These are phyloP conservation scores for Metacarcinus magister DNA, from an alignment of 2,888 invertebrate genomes.

Conservation along the genomic window DNA sequence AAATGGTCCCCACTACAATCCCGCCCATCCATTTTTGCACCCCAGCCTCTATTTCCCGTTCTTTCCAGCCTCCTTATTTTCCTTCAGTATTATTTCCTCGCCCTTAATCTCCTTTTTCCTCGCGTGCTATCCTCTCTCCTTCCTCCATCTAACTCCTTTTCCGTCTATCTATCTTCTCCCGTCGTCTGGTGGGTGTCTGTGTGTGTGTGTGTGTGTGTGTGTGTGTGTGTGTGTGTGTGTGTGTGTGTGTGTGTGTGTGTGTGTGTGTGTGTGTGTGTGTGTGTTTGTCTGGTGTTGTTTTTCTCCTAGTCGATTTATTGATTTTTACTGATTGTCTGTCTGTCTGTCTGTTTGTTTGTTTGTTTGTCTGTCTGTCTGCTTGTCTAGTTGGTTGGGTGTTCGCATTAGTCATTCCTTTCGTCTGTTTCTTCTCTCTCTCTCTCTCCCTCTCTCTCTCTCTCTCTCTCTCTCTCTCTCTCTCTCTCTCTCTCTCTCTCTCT, in stretches of 20 bases:
- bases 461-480: conserved; percentile 38
- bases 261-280: not conserved
- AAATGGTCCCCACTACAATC: not conserved
- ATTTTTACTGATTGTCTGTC: not conserved
- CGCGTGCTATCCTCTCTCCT: not conserved
- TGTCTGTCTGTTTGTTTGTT: not conserved
- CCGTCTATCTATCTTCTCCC: not conserved
- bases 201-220: not conserved
- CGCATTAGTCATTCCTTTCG: not conserved
- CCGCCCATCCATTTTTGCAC: not conserved
- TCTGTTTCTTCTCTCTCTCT: not conserved
- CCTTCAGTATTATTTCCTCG: not conserved
- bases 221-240: no score
- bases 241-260: no score
- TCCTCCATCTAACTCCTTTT: not conserved
- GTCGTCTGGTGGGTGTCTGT: not conserved
- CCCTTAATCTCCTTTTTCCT: not conserved
- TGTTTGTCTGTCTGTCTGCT: not conserved
- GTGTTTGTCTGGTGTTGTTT: not conserved
- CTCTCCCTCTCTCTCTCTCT: conserved; percentile 17
- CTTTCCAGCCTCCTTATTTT: not conserved
- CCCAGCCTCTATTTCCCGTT: not conserved
- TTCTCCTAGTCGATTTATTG: not conserved
- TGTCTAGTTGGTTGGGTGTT: not conserved
- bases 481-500: conserved; percentile 23